Base-by-base conservation (phyloP, 1,140 invertebrate species). In the Zeugodacus cucurbitae region DNA sequence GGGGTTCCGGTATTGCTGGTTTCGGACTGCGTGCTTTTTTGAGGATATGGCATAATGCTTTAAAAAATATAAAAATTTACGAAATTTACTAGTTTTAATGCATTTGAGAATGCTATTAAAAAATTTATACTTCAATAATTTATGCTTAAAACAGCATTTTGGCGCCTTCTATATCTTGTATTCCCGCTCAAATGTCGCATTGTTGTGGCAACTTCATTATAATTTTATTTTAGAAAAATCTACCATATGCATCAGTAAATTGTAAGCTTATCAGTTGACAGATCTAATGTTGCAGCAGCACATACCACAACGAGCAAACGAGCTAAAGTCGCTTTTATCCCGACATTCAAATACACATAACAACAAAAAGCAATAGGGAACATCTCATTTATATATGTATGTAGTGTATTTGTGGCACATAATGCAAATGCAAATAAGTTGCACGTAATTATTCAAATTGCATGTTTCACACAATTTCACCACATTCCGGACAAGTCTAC, bases 381-480 rank as follows among this genome's bases (percentile, higher is more conserved):
- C 32, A 70, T 64, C 7, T 2, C 29, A 8, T 32, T 2, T 64
- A 4, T 10, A 32, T 29, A 11, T 64, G 10, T 3, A 7, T n/a
- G 29, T 26, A 70, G 1, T 34, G 26, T 26, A 70, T 34, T 67
- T 32, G 32, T 70, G 26, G 32, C 64, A 70, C 74, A 74, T 82
- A 82, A 82, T 82, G 41, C 37, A 82, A 82, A 82, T 82, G 41
- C 37, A 82, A 82, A 44, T 82, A 82, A 82, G 74, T 82, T 82
- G 74, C 74, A 82, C 91, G 92, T 92, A 92, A 92, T 92, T 92
- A 92, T 92, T 92, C 91, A 92, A 92, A 92, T 92, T 91, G 91
- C 91, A 92, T 92, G 91, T 92, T 92, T 92, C 91, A 92, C 91
- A 92, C 91, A 92, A 92, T 92, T 91, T 91, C 91, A 90, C 90